Evolutionary conservation across 2,797 vertebrate species (phyloP), one percentile per base, ranked within the genome.

Genomic region (Alauda arvensis): DNA sequence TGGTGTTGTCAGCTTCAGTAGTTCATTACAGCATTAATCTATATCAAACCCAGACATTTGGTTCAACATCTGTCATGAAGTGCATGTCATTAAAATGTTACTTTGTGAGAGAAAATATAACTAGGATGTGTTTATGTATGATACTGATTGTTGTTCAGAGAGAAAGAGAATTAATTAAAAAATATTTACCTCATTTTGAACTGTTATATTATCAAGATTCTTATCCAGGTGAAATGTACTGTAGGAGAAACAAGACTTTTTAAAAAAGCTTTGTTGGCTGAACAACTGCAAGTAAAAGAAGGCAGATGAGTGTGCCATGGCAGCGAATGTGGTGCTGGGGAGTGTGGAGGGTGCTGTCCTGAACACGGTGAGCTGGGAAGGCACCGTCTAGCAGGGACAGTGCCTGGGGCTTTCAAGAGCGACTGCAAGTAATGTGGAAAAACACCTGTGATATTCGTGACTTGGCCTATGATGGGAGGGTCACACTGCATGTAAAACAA

Each of bases 111-210:
- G 55, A 71, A 83, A 86, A 60, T 37, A 51, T 12, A 80, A n/a
- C 17, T n/a, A 49, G n/a, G 2, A n/a, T 49, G 29, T 57, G 51
- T 65, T 86, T 71, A 45, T 49, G 28, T 23, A 29, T 10, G 7
- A 63, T 29, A 48, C 11, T 8, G 20, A 31, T 74, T 0, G 0
- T 25, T 75, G 48, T 63, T 74, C 5, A 3, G 74, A 57, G 40
- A 75, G 42, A 71, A 90, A 46, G 23, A 53, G 33, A 56, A 77
- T 1, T 2, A 63, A 42, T 56, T 34, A 51, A 49, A 45, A 39
- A 85, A 56, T 34, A 53, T 26, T 48, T 53, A 43, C 45, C 10
- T 52, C 45, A 39, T 14, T 70, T 91, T 29, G 46, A 81, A 81
- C 25, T 12, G 11, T 33, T 61, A 23, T 5, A 25, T 66, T 60